A percentile compares a stretch with the other conserved stretches of the same genome.
These are phyloP conservation scores for Pogonognathellus flavescens DNA, from an alignment of 1,140 invertebrate species.

Conservation along the genomic window DNA sequence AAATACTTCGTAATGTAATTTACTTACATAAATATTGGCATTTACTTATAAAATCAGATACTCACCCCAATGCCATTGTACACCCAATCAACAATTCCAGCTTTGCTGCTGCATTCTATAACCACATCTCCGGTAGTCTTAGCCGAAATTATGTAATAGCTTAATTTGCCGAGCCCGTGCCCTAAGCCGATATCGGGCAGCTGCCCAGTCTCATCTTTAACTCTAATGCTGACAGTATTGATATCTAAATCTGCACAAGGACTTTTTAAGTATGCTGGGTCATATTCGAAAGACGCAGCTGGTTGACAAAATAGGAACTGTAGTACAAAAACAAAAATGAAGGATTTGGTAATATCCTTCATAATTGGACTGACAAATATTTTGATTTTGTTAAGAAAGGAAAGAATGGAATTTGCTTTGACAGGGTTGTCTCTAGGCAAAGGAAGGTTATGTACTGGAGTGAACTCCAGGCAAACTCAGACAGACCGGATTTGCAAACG, in stretches of 20 bases:
- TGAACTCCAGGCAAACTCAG: slow-evolving; percentile 1
- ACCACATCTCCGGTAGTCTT: slow-evolving; percentile 44
- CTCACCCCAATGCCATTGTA: slow-evolving; percentile 55
- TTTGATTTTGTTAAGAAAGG: background rate
- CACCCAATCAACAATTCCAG: slow-evolving; percentile 34
- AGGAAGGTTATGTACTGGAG: background rate
- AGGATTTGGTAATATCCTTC: background rate
- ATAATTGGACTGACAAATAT: background rate
- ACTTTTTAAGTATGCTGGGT: background rate
- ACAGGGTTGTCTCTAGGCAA: background rate
- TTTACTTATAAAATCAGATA: background rate
- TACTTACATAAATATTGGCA: too few relatives aligned
- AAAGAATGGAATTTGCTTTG: too few relatives aligned
- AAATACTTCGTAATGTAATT: too few relatives aligned
- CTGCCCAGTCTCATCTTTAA: slow-evolving; percentile 48
- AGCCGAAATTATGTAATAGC: slow-evolving; percentile 49
- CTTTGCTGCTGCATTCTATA: slow-evolving; percentile 53
- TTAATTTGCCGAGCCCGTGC: background rate
- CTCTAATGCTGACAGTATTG: background rate
- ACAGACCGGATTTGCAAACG: too few relatives aligned
- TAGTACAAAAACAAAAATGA: background rate
- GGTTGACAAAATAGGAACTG: background rate
- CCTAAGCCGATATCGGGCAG: slow-evolving; percentile 46
- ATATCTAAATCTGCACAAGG: background rate
- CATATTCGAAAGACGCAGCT: background rate